Evolutionary conservation across 2,888 invertebrate genomes (phyloP).

Genomic region (Drosophila mulleri): DNA sequence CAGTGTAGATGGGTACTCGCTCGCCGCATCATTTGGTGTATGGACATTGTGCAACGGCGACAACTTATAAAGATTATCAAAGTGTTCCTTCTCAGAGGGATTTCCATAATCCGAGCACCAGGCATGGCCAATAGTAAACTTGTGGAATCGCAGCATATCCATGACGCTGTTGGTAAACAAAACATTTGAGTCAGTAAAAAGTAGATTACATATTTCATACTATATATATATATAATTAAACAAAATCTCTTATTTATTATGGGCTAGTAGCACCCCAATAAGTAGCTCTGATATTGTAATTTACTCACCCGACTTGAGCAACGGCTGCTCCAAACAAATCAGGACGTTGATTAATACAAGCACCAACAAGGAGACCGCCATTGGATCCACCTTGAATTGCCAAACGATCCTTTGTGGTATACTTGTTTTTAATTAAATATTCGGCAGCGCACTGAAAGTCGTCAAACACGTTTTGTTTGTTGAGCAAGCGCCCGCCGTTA

Average conservation of each 20-base stretch:
- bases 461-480: constrained; percentile 99
- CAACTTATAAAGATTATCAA: constrained; percentile 92
- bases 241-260: too few relatives aligned
- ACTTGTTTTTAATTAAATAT: constrained; percentile 92
- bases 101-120: constrained; percentile 98
- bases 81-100: constrained; percentile 94
- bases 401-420: constrained; percentile 90
- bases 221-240: too few relatives aligned
- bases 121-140: constrained; percentile 98
- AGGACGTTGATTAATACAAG: constrained; percentile 97
- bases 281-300: background rate
- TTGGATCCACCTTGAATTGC: constrained; percentile 98
- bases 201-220: background rate
- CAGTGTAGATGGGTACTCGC: constrained; percentile 95
- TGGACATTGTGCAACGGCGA: constrained; percentile 97
- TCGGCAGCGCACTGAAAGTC: constrained; percentile 97
- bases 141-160: constrained; percentile 99
- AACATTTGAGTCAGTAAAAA: background rate
- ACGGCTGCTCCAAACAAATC: constrained; percentile 97
- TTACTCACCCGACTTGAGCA: constrained; percentile 94
- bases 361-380: constrained; percentile 97
- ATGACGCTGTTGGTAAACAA: constrained; percentile 89
- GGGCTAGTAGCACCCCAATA: too few relatives aligned
- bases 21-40: constrained; percentile 86
- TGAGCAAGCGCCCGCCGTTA: constrained; percentile 94